A percentile compares a stretch with the other conserved stretches of the same genome.
Evolutionary conservation across 2,888 invertebrate genomes (phyloP).

Genomic region (Lasioglossum malachurum): DNA sequence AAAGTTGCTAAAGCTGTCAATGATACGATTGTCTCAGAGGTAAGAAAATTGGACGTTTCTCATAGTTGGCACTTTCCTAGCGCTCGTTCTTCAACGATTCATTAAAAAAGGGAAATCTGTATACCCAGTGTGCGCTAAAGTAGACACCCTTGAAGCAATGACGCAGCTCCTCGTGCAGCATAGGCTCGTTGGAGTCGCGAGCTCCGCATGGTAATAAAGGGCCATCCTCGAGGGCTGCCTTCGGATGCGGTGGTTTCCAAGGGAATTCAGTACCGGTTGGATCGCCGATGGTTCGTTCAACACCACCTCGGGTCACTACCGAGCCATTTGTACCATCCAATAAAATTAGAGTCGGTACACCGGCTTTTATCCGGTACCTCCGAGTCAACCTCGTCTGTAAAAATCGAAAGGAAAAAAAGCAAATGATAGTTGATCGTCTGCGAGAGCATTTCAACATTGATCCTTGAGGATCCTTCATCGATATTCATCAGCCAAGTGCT

Average conservation of each 20-base stretch:
- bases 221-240: slow-evolving; percentile 82
- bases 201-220: slow-evolving; percentile 81
- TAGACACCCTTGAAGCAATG: slow-evolving; percentile 91
- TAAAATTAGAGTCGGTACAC: slow-evolving; percentile 91
- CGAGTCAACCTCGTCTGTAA: slow-evolving; percentile 91
- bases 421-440: slow-evolving; percentile 37
- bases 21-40: background rate
- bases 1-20: background rate
- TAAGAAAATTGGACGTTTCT: background rate
- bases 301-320: slow-evolving; percentile 88
- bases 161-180: slow-evolving; percentile 87
- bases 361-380: slow-evolving; percentile 91
- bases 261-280: slow-evolving; percentile 90
- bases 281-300: slow-evolving; percentile 90
- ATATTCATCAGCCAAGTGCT: slow-evolving; percentile 26
- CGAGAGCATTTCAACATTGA: slow-evolving; percentile 37
- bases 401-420: background rate
- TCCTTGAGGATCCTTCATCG: slow-evolving; percentile 32
- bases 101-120: background rate
- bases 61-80: background rate
- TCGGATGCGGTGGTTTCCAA: slow-evolving; percentile 90
- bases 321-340: slow-evolving; percentile 88
- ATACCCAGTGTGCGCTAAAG: slow-evolving; percentile 96
- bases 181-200: slow-evolving; percentile 83
- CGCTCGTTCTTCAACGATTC: background rate